Evolutionary conservation across 2,113 vertebrate species (phyloP).

Genomic region (Apteryx owenii): DNA sequence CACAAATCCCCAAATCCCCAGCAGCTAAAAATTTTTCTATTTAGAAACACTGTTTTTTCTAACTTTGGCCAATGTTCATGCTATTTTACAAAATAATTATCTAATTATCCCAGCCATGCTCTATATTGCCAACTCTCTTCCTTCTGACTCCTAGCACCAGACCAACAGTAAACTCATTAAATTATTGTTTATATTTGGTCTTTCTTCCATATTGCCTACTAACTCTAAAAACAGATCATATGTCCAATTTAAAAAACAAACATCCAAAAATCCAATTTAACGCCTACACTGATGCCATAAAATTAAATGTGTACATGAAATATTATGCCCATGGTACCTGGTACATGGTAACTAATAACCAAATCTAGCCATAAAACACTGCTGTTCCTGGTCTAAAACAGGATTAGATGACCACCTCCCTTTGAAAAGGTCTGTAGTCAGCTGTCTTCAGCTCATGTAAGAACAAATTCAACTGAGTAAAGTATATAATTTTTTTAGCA

Average conservation of each 20-base stretch:
- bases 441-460: not conserved
- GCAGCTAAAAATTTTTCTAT: slow-evolving; percentile 47
- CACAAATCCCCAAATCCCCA: slow-evolving; percentile 34
- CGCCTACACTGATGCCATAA: not conserved
- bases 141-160: not conserved
- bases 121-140: slow-evolving; percentile 16
- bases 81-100: slow-evolving; percentile 29
- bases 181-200: not conserved
- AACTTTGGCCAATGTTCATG: not conserved
- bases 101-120: not conserved
- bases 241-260: not conserved
- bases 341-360: not conserved
- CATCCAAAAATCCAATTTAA: not conserved
- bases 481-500: not conserved
- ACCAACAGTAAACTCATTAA: not conserved
- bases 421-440: not conserved
- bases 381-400: not conserved
- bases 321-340: not conserved
- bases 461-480: not conserved
- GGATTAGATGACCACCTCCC: not conserved
- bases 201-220: not conserved
- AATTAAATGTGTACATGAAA: not conserved
- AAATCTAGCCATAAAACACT: not conserved
- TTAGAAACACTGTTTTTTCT: slow-evolving; percentile 11
- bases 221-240: not conserved